Percentiles rank a stretch among this genome's conserved stretches.
Evolutionary conservation across 2,888 invertebrate genomes (phyloP).

Genomic region (Caenorhabditis zanzibari): DNA sequence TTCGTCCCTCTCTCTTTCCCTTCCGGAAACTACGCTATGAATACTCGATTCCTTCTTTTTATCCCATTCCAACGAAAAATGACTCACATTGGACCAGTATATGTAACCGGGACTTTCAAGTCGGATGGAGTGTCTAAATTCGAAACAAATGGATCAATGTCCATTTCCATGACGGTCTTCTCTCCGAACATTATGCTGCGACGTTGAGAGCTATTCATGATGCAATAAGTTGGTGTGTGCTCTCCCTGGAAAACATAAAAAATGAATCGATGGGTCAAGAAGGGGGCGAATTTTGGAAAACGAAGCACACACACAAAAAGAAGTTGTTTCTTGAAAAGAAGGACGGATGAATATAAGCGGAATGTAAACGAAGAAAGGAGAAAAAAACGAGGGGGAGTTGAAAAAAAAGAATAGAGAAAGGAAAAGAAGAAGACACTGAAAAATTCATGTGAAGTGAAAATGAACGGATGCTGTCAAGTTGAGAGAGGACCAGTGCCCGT

Average conservation of each 20-base stretch:
- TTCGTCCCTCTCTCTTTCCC: neutral
- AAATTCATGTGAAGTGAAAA: conserved; percentile 55
- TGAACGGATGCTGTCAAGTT: conserved; percentile 46
- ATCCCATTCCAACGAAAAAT: neutral
- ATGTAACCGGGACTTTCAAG: conserved; percentile 44
- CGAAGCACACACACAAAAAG: conserved; percentile 15
- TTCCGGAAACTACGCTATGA: neutral
- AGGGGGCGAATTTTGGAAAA: conserved; percentile 8
- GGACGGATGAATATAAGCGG: conserved; percentile 36
- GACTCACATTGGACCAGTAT: conserved; percentile 45
- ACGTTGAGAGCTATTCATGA: conserved; percentile 58
- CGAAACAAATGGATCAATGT: conserved; percentile 59
- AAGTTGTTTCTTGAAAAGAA: conserved; percentile 45
- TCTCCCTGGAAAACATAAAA: neutral
- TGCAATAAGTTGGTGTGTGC: neutral
- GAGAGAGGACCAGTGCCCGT: neutral
- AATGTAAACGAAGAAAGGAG: conserved; percentile 41
- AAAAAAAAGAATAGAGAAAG: conserved; percentile 14
- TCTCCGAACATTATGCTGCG: conserved; percentile 62
- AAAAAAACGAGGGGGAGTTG: conserved; percentile 21
- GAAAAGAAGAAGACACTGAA: conserved; percentile 34
- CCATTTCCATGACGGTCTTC: conserved; percentile 58
- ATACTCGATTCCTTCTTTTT: neutral
- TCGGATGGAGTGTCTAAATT: conserved; percentile 58
- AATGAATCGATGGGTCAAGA: conserved; percentile 26